Base-by-base conservation (phyloP, 2,113 vertebrate species). In the Peucedramus taeniatus region DNA sequence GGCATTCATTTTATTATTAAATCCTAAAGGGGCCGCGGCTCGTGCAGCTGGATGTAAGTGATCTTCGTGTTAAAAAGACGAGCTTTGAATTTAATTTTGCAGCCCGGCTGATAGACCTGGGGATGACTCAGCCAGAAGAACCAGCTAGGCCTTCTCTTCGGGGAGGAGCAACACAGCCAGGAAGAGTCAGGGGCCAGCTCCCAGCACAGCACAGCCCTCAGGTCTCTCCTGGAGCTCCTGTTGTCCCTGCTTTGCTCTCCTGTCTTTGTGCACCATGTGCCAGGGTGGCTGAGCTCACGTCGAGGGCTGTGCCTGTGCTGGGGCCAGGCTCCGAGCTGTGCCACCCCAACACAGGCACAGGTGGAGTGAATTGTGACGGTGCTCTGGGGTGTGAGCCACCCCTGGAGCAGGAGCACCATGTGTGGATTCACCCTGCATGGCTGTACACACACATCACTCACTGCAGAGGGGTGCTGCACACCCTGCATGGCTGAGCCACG, bases 1-100 rank as follows among this genome's bases (percentile, higher is more conserved):
- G 95, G 93, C 92, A 94, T 96, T 97, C 94, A 94, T 96, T 96
- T 96, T 95, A 94, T 96, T 97, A 96, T 97, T 96, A 96, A 96
- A 96, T 94, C 95, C 95, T 94, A 91, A 93, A 91, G 93, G 95
- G 85, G 94, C 94, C 9, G 3, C 0, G 13, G 94, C 94, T 96
- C 19, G 4, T 96, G 94, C 95, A 90, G 91, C 94, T 95, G 95
- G 93, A 88, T 95, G 95, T 91, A 96, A 96, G 96, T 70, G 93
- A 97, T 90, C 95, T 92, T 86, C 68, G 35, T 83, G 92, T 93
- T 95, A 74, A 93, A 93, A 95, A 88, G 93, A 97, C 83, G 16
- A 90, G 90, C 93, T 90, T 47, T 89, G 88, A 97, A 96, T 97
- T 94, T 90, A 96, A 96, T 97, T 96, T 84, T 84, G 88, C 77